Base-by-base conservation (phyloP, 2,113 vertebrate species). In the Camelus bactrianus region DNA sequence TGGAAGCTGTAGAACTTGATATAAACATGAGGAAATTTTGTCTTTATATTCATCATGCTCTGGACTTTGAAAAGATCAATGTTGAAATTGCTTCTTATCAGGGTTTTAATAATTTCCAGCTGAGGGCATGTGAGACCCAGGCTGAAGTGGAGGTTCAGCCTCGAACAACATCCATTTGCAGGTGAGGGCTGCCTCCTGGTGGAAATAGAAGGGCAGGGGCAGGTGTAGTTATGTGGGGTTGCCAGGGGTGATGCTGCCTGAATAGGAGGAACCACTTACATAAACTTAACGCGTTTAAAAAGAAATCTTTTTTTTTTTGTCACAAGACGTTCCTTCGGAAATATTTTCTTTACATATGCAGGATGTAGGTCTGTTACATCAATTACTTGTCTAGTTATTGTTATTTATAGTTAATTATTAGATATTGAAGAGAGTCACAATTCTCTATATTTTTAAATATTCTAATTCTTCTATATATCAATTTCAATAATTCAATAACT, bases 151-250 rank as follows among this genome's bases (percentile, higher is more conserved):
- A 28, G 13, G 6, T 6, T 72, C 81, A 3, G 24, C 5, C 17
- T 26, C 10, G 24, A 24, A 10, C 19, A 26, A 54, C 9, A 42
- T 62, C 16, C 60, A 96, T 97, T 93, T 94, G 95, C 81, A 97
- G 89, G 46, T 1, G 20, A 97, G 69, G 6, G 8, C 89, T 93
- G 94, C 96, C 97, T 75, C 70, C 97, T 98, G 62, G 94, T 97
- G 97, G 96, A 86, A 64, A 20, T 1, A 38, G 26, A 9, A 26
- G 38, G n/a, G 24, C 30, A 92, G 28, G 89, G 77, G 65, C 81
- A 77, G 65, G 42, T 26, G 13, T 22, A 6, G 24, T 15, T 7
- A 11, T 0, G 0, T 30, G 6, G 11, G 11, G 26, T 76, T 4
- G 0, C 0, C n/a, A 22, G 8, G 14, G 42, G 10, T 35, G 38